A percentile compares a stretch with the other conserved stretches of the same genome.
These are phyloP conservation scores for Manis crassicaudata DNA, from an alignment of 2,797 vertebrate species.

Conservation along the genomic window DNA sequence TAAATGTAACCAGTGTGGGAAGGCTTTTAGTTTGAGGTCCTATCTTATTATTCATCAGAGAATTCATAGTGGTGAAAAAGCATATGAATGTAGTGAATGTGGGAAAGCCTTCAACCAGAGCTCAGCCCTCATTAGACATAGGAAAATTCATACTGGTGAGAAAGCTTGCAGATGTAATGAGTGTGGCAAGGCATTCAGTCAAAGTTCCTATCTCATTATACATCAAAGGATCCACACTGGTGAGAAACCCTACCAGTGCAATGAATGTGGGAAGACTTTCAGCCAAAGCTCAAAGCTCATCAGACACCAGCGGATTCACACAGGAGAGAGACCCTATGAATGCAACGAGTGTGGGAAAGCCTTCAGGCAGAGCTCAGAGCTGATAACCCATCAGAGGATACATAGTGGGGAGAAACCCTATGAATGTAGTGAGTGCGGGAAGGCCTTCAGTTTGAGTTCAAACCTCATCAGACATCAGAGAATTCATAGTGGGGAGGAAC, in stretches of 20 bases:
- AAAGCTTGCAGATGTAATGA: constrained; percentile 80
- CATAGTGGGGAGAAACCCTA: constrained; percentile 82
- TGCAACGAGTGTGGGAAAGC: constrained; percentile 82
- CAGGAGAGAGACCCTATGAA: constrained; percentile 77
- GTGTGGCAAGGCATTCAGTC: constrained; percentile 82
- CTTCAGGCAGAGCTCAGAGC: constrained; percentile 84
- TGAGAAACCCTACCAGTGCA: constrained; percentile 80
- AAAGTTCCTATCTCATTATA: constrained; percentile 79
- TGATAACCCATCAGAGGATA: constrained; percentile 84
- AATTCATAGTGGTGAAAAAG: constrained; percentile 83
- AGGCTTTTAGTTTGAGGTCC: constrained; percentile 78
- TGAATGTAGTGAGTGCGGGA: constrained; percentile 80
- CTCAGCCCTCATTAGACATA: constrained; percentile 80
- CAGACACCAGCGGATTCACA: constrained; percentile 80
- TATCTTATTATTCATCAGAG: constrained; percentile 83
- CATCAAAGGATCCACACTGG: constrained; percentile 83
- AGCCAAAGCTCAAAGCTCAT: constrained; percentile 80
- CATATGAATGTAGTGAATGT: constrained; percentile 80
- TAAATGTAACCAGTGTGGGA: constrained; percentile 80
- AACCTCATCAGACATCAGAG: constrained; percentile 79
- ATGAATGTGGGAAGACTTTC: constrained; percentile 81
- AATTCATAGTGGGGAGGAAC: constrained; percentile 80
- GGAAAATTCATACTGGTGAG: constrained; percentile 81
- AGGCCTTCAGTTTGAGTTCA: constrained; percentile 78
- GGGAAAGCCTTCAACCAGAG: constrained; percentile 81